Conservation (phyloP, 2,797 vertebrate genomes). For the Triplophysa bombifrons region DNA sequence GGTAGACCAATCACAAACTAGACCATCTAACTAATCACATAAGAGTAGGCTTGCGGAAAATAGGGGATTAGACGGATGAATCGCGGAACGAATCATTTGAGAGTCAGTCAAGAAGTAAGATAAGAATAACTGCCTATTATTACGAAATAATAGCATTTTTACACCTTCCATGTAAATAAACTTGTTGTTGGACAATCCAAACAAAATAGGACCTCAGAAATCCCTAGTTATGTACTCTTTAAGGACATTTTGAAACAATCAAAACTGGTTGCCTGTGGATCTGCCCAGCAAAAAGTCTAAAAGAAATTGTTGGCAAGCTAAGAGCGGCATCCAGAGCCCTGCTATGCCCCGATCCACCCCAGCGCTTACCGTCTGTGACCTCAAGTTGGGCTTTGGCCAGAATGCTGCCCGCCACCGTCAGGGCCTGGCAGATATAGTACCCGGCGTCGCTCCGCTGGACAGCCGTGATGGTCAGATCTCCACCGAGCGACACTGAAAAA, state of each 20-base stretch:
- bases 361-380: constrained; percentile 94
- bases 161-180: too few species aligned
- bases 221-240: too few species aligned
- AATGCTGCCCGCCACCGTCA: constrained; percentile 97
- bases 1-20: too few species aligned
- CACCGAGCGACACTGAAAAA: constrained; percentile 90
- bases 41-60: too few species aligned
- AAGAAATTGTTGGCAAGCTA: background rate
- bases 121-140: too few species aligned
- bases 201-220: too few species aligned
- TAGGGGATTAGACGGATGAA: too few species aligned
- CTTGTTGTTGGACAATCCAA: too few species aligned
- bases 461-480: constrained; percentile 92
- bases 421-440: constrained; percentile 98
- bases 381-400: constrained; percentile 98
- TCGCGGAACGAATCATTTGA: too few species aligned
- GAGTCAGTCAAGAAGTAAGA: too few species aligned
- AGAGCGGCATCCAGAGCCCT: background rate
- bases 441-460: constrained; percentile 94
- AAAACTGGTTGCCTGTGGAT: background rate
- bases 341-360: constrained; percentile 12
- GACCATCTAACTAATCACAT: too few species aligned
- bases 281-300: background rate
- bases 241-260: background rate
- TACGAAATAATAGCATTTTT: too few species aligned